These are phyloP conservation scores for Lapara coniferarum DNA, from an alignment of 2,888 invertebrate species.

Conservation along the genomic window DNA sequence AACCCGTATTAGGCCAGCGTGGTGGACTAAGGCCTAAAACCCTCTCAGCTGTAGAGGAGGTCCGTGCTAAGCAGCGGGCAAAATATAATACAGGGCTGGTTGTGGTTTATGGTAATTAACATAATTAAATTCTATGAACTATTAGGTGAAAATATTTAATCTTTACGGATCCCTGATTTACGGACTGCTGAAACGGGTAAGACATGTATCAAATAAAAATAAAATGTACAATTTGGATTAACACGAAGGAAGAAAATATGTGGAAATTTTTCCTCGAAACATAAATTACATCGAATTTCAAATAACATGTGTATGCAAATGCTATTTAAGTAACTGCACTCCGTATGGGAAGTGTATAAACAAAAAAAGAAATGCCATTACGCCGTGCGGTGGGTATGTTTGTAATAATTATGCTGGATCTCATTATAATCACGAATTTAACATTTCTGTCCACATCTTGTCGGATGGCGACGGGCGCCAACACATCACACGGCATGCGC, in stretches of 20 bases:
- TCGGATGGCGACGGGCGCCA: constrained; percentile 52
- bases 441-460: constrained; percentile 41
- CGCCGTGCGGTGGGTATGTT: neutral
- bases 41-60: too few relatives aligned
- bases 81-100: too few relatives aligned
- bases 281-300: neutral
- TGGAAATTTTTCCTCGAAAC: neutral
- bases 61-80: too few relatives aligned
- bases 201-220: neutral
- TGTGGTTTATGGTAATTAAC: too few relatives aligned
- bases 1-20: too few relatives aligned
- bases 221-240: neutral
- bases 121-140: too few relatives aligned
- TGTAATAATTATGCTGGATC: neutral
- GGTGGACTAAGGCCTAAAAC: too few relatives aligned
- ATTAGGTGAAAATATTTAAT: too few relatives aligned
- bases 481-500: constrained; percentile 58
- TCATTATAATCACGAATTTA: constrained; percentile 27
- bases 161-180: too few relatives aligned
- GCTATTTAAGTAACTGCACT: neutral
- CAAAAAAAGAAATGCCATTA: neutral
- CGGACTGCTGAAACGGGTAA: too few relatives aligned
- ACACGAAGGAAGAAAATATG: neutral
- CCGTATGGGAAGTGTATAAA: neutral
- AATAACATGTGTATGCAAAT: neutral